These are phyloP conservation scores for Ammospiza nelsoni DNA, from an alignment of 2,113 vertebrate genomes.

Conservation along the genomic window DNA sequence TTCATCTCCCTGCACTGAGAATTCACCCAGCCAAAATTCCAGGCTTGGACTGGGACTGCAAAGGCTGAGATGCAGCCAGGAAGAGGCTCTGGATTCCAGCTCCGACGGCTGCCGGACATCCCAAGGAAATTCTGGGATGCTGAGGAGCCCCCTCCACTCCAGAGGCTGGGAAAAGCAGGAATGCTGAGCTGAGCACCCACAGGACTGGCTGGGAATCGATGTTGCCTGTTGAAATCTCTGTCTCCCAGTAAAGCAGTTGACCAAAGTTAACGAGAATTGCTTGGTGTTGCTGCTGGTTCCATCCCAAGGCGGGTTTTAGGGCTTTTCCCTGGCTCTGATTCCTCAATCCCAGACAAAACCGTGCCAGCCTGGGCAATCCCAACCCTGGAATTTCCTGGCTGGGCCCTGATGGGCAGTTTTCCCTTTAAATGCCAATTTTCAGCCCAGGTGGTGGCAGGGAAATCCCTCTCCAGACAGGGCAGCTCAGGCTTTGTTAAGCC, in stretches of 20 bases:
- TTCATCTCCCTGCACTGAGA: neutral
- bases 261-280: neutral
- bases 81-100: neutral
- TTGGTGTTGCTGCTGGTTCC: neutral
- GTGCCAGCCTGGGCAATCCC: neutral
- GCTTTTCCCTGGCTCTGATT: neutral
- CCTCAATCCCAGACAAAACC: neutral
- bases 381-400: neutral
- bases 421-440: neutral
- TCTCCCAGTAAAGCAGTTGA: neutral
- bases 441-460: neutral
- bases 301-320: neutral
- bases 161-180: neutral
- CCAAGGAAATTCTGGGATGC: neutral
- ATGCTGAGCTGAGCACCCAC: neutral
- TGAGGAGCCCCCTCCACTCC: neutral
- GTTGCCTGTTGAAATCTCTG: neutral
- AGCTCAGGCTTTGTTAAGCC: neutral
- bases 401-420: neutral
- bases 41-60: neutral
- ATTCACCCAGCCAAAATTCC: neutral
- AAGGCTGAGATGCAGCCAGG: neutral
- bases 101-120: fast-evolving
- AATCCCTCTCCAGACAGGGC: neutral
- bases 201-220: neutral